Conservation (phyloP, 2,797 vertebrate species). For the Betta splendens region DNA sequence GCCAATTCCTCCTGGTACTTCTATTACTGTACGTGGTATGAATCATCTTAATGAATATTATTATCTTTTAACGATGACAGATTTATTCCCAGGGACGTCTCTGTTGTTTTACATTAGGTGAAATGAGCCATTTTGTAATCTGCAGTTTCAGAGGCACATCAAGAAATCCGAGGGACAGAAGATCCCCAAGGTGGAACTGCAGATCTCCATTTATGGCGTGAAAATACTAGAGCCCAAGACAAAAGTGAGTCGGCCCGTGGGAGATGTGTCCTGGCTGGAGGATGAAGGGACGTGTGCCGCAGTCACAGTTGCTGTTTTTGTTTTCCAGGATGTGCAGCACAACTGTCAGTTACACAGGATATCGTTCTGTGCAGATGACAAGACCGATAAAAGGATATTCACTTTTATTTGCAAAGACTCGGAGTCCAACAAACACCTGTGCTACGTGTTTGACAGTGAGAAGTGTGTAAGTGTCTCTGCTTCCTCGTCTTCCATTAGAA, state of each 20-base stretch:
- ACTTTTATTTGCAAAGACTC: slow-evolving; percentile 99
- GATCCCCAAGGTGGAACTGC: slow-evolving; percentile 94
- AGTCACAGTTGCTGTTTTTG: slow-evolving; percentile 18
- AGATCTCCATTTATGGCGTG: slow-evolving; percentile 98
- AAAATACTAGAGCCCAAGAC: slow-evolving; percentile 97
- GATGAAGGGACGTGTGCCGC: neutral
- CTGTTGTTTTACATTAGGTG: neutral
- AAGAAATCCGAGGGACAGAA: slow-evolving; percentile 99
- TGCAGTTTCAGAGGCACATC: slow-evolving; percentile 96
- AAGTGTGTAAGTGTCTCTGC: slow-evolving; percentile 93
- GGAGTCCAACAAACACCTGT: slow-evolving; percentile 97
- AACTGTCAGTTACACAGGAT: slow-evolving; percentile 98
- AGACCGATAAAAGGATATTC: slow-evolving; percentile 99
- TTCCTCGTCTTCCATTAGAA: neutral
- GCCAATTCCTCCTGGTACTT: slow-evolving; percentile 35
- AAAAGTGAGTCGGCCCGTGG: slow-evolving; percentile 92
- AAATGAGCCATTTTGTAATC: neutral
- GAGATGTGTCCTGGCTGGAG: neutral
- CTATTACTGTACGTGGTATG: slow-evolving; percentile 32
- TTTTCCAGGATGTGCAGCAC: slow-evolving; percentile 91
- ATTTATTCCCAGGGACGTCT: neutral
- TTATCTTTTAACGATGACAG: slow-evolving; percentile 4
- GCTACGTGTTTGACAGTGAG: slow-evolving; percentile 98
- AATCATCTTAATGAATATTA: slow-evolving; percentile 10
- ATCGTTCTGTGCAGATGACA: slow-evolving; percentile 99